phyloP scores from a whole-genome alignment of 2,797 vertebrate genomes.

The Myotis planiceps region DNA sequence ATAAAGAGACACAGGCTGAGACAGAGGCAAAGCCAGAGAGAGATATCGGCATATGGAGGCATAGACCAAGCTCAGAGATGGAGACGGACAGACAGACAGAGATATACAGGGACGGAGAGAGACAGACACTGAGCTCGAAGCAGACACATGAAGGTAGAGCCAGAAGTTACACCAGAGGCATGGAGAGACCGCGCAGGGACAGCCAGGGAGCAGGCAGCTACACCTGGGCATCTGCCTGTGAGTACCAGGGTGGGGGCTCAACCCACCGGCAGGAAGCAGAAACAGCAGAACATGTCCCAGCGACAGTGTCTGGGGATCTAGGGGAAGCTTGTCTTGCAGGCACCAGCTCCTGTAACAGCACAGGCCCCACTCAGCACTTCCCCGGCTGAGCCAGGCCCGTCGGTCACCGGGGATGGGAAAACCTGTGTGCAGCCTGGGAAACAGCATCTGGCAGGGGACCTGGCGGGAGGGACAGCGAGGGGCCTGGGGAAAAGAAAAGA shows the following conservation, averaged over 20 bases:
- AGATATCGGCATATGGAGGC: background rate
- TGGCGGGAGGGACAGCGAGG: rapidly evolving
- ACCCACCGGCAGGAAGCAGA: background rate
- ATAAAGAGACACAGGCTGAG: background rate
- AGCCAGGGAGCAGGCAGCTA: background rate
- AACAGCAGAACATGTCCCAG: background rate
- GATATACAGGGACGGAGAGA: background rate
- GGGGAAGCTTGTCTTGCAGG: background rate
- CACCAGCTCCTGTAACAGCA: background rate
- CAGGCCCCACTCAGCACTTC: background rate
- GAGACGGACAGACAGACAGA: background rate
- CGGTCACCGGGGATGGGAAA: background rate
- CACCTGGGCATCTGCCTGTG: background rate
- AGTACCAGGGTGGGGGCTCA: background rate
- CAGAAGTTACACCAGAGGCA: background rate
- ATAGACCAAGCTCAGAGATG: background rate
- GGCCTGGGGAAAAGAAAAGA: background rate
- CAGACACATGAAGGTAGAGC: background rate
- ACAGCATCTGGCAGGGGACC: background rate
- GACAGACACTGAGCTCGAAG: background rate
- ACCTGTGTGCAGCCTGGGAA: background rate
- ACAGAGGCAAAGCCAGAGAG: background rate
- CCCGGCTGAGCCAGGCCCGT: background rate
- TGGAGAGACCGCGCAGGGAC: background rate
- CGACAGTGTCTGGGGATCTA: background rate